These are phyloP conservation scores for Carapus acus DNA, from an alignment of 2,797 vertebrate genomes.

Conservation along the genomic window DNA sequence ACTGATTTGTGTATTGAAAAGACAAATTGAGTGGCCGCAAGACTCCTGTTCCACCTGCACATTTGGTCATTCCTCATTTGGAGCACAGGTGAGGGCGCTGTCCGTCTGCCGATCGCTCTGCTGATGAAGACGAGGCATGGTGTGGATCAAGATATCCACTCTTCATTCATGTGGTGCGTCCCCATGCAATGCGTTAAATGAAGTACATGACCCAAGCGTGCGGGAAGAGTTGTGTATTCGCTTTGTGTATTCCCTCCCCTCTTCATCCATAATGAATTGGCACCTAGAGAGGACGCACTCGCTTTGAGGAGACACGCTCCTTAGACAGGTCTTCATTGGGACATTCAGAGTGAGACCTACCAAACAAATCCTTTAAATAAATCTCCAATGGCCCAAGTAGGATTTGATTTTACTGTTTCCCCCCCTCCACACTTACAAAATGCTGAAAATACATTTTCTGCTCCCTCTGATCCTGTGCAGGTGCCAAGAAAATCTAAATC, in stretches of 20 bases:
- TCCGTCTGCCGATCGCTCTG: too few species aligned
- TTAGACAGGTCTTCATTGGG: constrained; percentile 22
- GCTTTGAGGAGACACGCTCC: constrained; percentile 10
- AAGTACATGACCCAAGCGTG: too few species aligned
- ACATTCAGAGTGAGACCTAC: constrained; percentile 34
- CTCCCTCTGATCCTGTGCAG: constrained; percentile 24
- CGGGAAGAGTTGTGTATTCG: constrained; percentile 16
- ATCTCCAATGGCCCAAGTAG: constrained; percentile 31
- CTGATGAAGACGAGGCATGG: too few species aligned
- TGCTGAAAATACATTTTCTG: constrained; percentile 26
- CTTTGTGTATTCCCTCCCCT: constrained; percentile 10
- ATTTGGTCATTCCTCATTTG: too few species aligned
- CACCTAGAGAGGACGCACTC: constrained; percentile 9
- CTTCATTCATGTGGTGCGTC: too few species aligned
- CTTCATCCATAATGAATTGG: constrained; percentile 14
- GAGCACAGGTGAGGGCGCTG: too few species aligned
- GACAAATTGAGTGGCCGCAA: too few species aligned
- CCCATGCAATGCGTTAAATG: too few species aligned
- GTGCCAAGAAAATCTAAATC: constrained; percentile 27
- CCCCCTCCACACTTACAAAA: constrained; percentile 3
- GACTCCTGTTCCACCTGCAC: too few species aligned
- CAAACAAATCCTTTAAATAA: constrained; percentile 22
- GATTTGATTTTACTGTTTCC: constrained; percentile 37
- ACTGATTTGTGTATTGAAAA: too few species aligned
- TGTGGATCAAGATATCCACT: too few species aligned